phyloP scores from a whole-genome alignment of 1,140 invertebrate genomes.

The Lepidostoma basale region DNA sequence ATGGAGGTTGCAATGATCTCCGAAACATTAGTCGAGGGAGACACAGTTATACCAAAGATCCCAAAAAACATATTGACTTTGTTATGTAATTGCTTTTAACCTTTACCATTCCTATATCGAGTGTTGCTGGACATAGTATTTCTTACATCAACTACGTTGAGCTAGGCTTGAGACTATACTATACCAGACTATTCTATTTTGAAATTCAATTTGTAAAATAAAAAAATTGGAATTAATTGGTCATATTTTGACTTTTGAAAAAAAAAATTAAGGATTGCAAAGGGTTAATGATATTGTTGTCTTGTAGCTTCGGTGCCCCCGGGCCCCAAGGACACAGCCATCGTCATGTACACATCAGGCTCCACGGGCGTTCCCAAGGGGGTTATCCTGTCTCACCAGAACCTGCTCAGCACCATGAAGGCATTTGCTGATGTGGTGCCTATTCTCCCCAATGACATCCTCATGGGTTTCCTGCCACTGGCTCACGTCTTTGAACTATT shows the following conservation, averaged over 20 bases:
- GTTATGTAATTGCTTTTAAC: too few relatives aligned
- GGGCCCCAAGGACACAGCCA: slow-evolving; percentile 78
- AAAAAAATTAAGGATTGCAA: neutral
- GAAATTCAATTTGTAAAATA: too few relatives aligned
- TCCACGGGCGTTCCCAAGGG: slow-evolving; percentile 92
- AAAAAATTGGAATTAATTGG: neutral
- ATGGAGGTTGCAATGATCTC: too few relatives aligned
- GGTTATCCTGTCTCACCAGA: slow-evolving; percentile 85
- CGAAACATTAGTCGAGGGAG: too few relatives aligned
- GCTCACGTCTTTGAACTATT: slow-evolving; percentile 97
- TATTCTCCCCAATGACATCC: slow-evolving; percentile 77
- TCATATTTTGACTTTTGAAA: neutral
- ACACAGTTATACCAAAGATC: too few relatives aligned
- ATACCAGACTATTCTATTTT: too few relatives aligned
- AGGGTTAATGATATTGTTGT: slow-evolving; percentile 4
- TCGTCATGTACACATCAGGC: slow-evolving; percentile 96
- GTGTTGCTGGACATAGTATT: too few relatives aligned
- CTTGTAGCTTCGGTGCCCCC: slow-evolving; percentile 64
- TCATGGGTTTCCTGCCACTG: slow-evolving; percentile 94
- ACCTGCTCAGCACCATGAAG: slow-evolving; percentile 87
- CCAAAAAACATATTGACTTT: too few relatives aligned
- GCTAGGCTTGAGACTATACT: too few relatives aligned
- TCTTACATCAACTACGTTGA: too few relatives aligned
- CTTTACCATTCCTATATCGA: too few relatives aligned
- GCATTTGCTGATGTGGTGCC: slow-evolving; percentile 83